Conservation (phyloP, 2,797 vertebrate species). For the Rhinoraja longicauda region DNA sequence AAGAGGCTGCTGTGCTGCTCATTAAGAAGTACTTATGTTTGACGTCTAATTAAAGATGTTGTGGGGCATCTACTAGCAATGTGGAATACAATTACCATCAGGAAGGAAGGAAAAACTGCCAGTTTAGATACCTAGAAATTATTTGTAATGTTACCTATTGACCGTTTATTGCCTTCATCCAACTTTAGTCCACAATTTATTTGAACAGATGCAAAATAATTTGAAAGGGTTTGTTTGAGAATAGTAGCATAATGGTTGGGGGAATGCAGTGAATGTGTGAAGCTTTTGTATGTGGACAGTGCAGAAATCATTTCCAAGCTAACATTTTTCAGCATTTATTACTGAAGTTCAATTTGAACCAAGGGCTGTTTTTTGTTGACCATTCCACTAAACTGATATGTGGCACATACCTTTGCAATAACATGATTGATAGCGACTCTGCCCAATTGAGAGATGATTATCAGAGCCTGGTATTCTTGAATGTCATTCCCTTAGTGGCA, state of each 20-base stretch:
- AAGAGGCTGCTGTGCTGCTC: too few relatives aligned
- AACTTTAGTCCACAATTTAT: neutral
- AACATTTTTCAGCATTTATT: neutral
- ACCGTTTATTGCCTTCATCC: neutral
- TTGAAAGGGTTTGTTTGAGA: neutral
- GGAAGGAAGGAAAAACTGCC: neutral
- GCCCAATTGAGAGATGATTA: conserved; percentile 30
- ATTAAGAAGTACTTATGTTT: neutral
- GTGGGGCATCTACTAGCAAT: neutral
- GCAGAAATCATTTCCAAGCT: neutral
- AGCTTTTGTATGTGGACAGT: neutral
- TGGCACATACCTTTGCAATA: neutral
- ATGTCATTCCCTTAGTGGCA: conserved; percentile 32
- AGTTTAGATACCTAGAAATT: neutral
- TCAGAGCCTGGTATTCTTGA: conserved; percentile 11
- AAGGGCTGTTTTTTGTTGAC: neutral
- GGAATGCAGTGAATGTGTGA: neutral
- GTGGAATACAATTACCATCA: neutral
- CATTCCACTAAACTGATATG: neutral
- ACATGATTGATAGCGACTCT: neutral
- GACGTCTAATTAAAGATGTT: neutral
- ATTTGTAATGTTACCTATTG: neutral
- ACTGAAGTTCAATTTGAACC: neutral
- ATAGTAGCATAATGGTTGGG: neutral
- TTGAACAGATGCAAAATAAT: neutral